Conservation (phyloP, 30 jellyfish, hydroid and myxozoan species). For the Pseudorhiza aurosa region DNA sequence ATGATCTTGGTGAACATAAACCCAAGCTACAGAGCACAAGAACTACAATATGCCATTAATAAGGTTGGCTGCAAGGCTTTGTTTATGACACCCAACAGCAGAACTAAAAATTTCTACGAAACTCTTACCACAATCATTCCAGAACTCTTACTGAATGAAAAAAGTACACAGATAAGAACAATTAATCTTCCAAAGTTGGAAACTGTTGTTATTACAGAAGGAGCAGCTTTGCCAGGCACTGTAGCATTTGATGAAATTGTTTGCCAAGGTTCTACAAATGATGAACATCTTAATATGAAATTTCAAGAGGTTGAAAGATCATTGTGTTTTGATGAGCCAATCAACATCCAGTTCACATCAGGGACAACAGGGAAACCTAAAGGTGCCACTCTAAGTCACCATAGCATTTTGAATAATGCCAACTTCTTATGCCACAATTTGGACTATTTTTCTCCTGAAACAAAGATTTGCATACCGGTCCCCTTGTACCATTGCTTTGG, state of each 20-base stretch:
- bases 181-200: conserved; percentile 34
- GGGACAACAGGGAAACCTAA: conserved; percentile 98
- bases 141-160: conserved; percentile 39
- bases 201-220: conserved; percentile 50
- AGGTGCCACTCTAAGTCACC: conserved; percentile 92
- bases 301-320: conserved; percentile 15
- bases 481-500: conserved; percentile 98
- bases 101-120: conserved; percentile 78
- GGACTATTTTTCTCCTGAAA: conserved; percentile 40
- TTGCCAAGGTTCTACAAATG: conserved; percentile 55
- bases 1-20: conserved; percentile 87
- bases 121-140: conserved; percentile 65
- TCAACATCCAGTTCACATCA: conserved; percentile 97
- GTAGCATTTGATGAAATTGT: conserved; percentile 51
- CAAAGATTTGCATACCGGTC: conserved; percentile 90
- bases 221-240: conserved; percentile 65
- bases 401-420: conserved; percentile 87
- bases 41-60: conserved; percentile 75
- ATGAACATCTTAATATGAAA: not conserved
- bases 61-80: conserved; percentile 86
- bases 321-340: conserved; percentile 87
- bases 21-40: conserved; percentile 81
- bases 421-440: conserved; percentile 51
- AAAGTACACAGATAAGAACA: conserved; percentile 51
- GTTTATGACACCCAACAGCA: conserved; percentile 70